phyloP scores from a whole-genome alignment of 2,113 vertebrate genomes.

The Phodopus roborovskii region DNA sequence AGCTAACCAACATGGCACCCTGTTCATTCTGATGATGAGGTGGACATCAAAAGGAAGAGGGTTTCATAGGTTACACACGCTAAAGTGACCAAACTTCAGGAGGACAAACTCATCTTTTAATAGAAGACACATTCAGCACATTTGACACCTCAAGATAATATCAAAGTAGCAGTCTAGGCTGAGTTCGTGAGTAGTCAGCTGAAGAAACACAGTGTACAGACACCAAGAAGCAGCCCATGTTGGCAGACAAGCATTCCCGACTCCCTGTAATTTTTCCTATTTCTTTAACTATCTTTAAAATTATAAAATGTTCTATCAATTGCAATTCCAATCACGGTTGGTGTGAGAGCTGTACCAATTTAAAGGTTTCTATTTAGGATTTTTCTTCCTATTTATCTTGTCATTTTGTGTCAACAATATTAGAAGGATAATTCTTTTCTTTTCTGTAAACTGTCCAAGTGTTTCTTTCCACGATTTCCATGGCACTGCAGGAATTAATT shows the following conservation, averaged over 20 bases:
- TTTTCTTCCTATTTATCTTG: neutral
- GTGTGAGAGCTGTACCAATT: neutral
- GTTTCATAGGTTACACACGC: neutral
- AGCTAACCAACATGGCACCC: neutral
- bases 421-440: neutral
- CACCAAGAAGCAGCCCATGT: neutral
- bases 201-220: neutral
- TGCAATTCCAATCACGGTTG: neutral
- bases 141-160: neutral
- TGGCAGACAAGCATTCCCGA: neutral
- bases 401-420: neutral
- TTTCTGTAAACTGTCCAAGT: neutral
- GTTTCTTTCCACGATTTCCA: neutral
- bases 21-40: neutral
- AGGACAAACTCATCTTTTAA: neutral
- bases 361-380: neutral
- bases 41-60: fast-evolving
- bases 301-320: neutral
- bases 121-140: neutral
- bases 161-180: neutral
- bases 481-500: neutral
- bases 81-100: neutral
- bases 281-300: neutral
- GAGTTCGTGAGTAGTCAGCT: neutral
- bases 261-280: neutral